A percentile compares a stretch with the other conserved stretches of the same genome.
Evolutionary conservation across 2,888 invertebrate genomes (phyloP).

Genomic region (Caenorhabditis sulstoni): DNA sequence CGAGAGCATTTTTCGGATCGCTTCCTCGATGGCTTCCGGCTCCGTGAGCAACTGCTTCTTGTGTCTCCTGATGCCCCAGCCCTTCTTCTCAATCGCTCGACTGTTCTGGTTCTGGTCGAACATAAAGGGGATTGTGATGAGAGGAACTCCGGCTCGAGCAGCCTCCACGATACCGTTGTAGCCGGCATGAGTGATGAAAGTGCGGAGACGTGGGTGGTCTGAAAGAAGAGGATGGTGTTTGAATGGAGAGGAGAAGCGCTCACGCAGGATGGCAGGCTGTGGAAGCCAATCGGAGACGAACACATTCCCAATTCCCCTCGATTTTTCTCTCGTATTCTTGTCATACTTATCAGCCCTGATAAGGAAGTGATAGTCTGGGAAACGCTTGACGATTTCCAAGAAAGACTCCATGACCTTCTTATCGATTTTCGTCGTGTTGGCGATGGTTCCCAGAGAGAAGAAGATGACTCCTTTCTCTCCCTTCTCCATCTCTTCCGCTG

Average conservation of each 20-base stretch:
- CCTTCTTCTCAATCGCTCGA: constrained; percentile 52
- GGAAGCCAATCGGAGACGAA: constrained; percentile 69
- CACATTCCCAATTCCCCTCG: constrained; percentile 53
- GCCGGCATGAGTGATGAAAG: constrained; percentile 76
- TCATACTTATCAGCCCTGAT: constrained; percentile 69
- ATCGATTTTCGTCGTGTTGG: constrained; percentile 65
- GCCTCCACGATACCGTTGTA: constrained; percentile 77
- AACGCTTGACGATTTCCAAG: constrained; percentile 59
- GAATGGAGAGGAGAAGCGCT: background rate
- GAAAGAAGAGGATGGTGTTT: no score
- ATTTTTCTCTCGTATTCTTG: constrained; percentile 47
- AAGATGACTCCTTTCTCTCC: constrained; percentile 69
- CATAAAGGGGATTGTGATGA: constrained; percentile 69
- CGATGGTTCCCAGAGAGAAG: constrained; percentile 72
- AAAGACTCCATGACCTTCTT: constrained; percentile 64
- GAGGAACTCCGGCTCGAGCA: constrained; percentile 68
- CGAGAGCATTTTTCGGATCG: constrained; percentile 39
- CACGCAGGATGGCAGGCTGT: constrained; percentile 64
- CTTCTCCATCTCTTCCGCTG: constrained; percentile 61
- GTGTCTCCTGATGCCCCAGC: constrained; percentile 49
- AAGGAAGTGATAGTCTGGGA: constrained; percentile 72
- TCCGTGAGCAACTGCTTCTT: constrained; percentile 38
- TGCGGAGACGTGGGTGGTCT: constrained; percentile 67
- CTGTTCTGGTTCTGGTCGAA: constrained; percentile 63
- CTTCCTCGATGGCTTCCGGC: constrained; percentile 38